Evolutionary conservation across 2,113 vertebrate species (phyloP).

Genomic region (Burhinus bistriatus): DNA sequence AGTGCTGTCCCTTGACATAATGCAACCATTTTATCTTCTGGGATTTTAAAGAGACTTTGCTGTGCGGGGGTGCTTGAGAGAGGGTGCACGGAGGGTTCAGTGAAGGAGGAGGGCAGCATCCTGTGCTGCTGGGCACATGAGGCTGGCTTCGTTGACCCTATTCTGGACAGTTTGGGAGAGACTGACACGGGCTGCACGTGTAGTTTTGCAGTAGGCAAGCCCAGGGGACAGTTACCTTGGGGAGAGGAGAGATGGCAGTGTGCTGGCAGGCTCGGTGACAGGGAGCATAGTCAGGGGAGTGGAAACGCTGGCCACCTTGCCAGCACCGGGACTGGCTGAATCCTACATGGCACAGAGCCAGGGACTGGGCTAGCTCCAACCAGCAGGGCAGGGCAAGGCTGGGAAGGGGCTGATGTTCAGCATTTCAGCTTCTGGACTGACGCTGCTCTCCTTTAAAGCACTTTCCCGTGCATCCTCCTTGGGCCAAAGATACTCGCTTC

Average conservation of each 20-base stretch:
- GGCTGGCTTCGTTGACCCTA: not conserved
- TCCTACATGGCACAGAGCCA: not conserved
- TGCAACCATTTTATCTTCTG: rapidly evolving
- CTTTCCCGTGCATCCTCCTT: not conserved
- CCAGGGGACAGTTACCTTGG: not conserved
- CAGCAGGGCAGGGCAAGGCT: not conserved
- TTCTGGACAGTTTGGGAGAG: not conserved
- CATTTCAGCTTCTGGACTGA: not conserved
- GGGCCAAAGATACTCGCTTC: not conserved
- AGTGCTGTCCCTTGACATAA: not conserved
- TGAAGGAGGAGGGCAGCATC: rapidly evolving
- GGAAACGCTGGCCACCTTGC: rapidly evolving
- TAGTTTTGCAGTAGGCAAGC: not conserved
- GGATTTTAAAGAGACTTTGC: not conserved
- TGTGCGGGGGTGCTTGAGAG: rapidly evolving
- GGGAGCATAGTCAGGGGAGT: not conserved
- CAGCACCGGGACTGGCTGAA: not conserved
- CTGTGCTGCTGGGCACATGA: rapidly evolving
- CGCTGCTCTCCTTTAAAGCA: not conserved
- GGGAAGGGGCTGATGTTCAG: not conserved
- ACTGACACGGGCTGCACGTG: rapidly evolving
- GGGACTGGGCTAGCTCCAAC: not conserved
- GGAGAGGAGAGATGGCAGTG: not conserved
- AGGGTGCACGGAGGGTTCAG: not conserved
- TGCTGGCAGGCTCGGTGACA: not conserved